phyloP scores from a whole-genome alignment of 2,797 vertebrate species.

The Coranthus polyacanthus region DNA sequence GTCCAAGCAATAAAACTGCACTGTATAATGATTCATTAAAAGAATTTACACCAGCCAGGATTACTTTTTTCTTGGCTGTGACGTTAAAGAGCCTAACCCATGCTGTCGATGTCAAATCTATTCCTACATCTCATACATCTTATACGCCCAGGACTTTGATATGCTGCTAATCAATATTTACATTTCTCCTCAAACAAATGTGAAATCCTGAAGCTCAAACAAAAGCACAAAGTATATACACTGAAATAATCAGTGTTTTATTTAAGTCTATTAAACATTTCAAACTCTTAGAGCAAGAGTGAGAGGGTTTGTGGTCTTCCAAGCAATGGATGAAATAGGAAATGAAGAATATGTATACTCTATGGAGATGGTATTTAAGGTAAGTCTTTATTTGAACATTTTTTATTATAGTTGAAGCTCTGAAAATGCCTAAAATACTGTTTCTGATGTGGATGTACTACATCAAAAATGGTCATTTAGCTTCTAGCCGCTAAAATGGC shows the following conservation, averaged over 20 bases:
- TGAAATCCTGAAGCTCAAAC: constrained; percentile 8
- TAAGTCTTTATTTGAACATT: no score
- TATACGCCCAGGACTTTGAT: constrained; percentile 10
- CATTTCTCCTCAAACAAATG: constrained; percentile 21
- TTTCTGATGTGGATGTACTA: no score
- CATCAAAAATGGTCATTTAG: no score
- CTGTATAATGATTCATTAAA: not conserved
- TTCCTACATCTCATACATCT: constrained; percentile 13
- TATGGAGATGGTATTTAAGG: no score
- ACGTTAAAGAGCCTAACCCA: constrained; percentile 11
- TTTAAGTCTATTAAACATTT: not conserved
- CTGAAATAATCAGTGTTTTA: not conserved
- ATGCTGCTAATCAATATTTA: constrained; percentile 13
- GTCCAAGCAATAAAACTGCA: not conserved
- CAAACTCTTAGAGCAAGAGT: not conserved
- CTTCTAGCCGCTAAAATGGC: no score
- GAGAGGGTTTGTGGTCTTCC: no score
- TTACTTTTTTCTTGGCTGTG: constrained; percentile 2
- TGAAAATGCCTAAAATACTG: no score
- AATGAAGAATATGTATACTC: no score
- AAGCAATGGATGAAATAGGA: no score
- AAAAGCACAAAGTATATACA: not conserved
- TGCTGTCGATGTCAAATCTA: constrained; percentile 2
- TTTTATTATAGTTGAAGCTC: no score
- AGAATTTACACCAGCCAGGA: no score